Evolutionary conservation across 2,797 vertebrate genomes (phyloP).

Genomic region (Urocyon cinereoargenteus): DNA sequence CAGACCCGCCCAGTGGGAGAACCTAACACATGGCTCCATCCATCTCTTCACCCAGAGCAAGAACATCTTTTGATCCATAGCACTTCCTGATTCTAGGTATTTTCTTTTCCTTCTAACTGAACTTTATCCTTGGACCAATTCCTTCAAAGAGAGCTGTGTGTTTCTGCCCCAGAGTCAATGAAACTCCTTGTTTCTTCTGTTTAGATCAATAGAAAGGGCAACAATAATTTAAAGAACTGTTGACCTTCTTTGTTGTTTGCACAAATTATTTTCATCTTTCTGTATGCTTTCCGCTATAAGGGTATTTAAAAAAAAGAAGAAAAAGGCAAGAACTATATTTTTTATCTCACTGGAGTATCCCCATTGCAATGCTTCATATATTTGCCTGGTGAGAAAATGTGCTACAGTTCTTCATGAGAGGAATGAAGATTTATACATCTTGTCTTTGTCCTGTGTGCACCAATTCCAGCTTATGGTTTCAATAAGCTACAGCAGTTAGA

Average conservation of each 20-base stretch:
- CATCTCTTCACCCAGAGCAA: not conserved
- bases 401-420: conserved; percentile 64
- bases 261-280: conserved; percentile 65
- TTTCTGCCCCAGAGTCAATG: conserved; percentile 20
- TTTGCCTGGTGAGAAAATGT: conserved; percentile 72
- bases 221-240: not conserved
- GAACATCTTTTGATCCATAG: not conserved
- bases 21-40: rapidly evolving
- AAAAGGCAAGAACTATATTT: conserved; percentile 53
- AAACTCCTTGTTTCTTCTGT: conserved; percentile 30
- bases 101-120: not conserved
- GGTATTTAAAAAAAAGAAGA: not conserved
- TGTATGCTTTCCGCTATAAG: not conserved
- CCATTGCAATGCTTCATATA: not conserved
- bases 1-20: rapidly evolving
- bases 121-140: conserved; percentile 27
- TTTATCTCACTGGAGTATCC: conserved; percentile 50
- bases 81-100: not conserved
- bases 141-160: not conserved
- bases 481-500: conserved; percentile 57
- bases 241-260: not conserved
- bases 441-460: conserved; percentile 69
- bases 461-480: conserved; percentile 73
- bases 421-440: conserved; percentile 71
- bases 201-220: conserved; percentile 26